A percentile compares a stretch with the other conserved stretches of the same genome.
phyloP scores from a whole-genome alignment of 2,888 invertebrate genomes.

The Nomada flava region DNA sequence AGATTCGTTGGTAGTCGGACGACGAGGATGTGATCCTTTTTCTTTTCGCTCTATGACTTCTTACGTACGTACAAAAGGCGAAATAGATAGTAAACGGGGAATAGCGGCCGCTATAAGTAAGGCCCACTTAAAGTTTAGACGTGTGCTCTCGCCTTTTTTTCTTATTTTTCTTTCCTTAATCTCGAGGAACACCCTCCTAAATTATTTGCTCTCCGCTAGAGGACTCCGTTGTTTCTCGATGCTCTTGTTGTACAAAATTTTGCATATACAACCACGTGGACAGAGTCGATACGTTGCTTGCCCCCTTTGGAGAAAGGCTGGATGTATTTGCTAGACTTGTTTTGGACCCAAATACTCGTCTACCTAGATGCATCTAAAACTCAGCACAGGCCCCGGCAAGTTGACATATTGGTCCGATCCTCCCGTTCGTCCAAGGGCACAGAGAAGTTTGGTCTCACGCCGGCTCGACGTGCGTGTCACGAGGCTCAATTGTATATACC shows the following conservation, averaged over 20 bases:
- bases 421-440: slow-evolving; percentile 54
- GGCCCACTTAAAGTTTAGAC: slow-evolving; percentile 12
- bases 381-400: background rate
- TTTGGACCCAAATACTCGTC: slow-evolving; percentile 59
- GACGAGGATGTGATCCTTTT: slow-evolving; percentile 22
- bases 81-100: slow-evolving; percentile 29
- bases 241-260: slow-evolving; percentile 40
- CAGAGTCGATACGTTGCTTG: slow-evolving; percentile 28
- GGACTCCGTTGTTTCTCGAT: slow-evolving; percentile 33
- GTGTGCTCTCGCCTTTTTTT: background rate
- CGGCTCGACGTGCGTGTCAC: slow-evolving; percentile 49
- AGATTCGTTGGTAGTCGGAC: slow-evolving; percentile 66
- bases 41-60: slow-evolving; percentile 1
- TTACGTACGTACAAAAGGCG: slow-evolving; percentile 42
- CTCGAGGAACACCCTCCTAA: slow-evolving; percentile 4
- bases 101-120: slow-evolving; percentile 13
- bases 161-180: too few species aligned
- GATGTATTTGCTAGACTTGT: slow-evolving; percentile 29
- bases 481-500: slow-evolving; percentile 23
- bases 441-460: slow-evolving; percentile 49
- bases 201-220: background rate
- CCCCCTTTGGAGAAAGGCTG: slow-evolving; percentile 6
- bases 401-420: slow-evolving; percentile 33
- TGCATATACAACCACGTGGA: slow-evolving; percentile 28
- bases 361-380: slow-evolving; percentile 46